A percentile compares a stretch with the other conserved stretches of the same genome.
Conservation (phyloP, 2,888 invertebrate species). For the Bombylius major region DNA sequence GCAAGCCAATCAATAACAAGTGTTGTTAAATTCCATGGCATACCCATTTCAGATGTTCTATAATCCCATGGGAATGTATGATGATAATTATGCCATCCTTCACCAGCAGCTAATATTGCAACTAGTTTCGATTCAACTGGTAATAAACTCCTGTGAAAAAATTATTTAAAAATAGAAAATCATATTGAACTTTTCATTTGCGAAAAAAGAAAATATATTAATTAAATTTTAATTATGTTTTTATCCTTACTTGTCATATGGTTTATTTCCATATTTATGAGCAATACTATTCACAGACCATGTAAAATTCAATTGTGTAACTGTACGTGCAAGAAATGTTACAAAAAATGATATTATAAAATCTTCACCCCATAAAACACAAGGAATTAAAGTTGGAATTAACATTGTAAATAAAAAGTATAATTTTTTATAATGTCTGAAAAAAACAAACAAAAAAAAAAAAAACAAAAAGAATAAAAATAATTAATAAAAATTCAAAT, state of each 20-base stretch:
- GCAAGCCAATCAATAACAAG: conserved; percentile 51
- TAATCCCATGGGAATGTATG: conserved; percentile 85
- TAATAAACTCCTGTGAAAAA: conserved; percentile 47
- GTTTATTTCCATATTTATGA: conserved; percentile 54
- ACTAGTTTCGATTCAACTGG: conserved; percentile 61
- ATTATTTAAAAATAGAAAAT: background rate
- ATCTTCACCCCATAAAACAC: conserved; percentile 50
- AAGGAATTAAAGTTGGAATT: conserved; percentile 45
- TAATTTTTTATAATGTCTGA: conserved; percentile 44
- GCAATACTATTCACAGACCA: conserved; percentile 66
- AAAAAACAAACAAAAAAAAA: conserved; percentile 19
- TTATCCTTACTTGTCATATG: conserved; percentile 47
- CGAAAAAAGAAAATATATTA: background rate
- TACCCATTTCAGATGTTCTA: conserved; percentile 65
- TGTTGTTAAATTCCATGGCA: conserved; percentile 48
- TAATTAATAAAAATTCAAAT: no score
- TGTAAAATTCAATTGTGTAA: conserved; percentile 48
- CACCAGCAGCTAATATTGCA: conserved; percentile 55
- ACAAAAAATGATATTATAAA: conserved; percentile 44
- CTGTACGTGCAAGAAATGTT: conserved; percentile 44
- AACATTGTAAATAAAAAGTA: conserved; percentile 42
- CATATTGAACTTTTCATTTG: background rate
- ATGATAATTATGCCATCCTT: conserved; percentile 86
- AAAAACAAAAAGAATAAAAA: no score
- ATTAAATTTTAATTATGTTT: background rate